phyloP scores from a whole-genome alignment of 1,140 invertebrate genomes.

The Ylistrum balloti region DNA sequence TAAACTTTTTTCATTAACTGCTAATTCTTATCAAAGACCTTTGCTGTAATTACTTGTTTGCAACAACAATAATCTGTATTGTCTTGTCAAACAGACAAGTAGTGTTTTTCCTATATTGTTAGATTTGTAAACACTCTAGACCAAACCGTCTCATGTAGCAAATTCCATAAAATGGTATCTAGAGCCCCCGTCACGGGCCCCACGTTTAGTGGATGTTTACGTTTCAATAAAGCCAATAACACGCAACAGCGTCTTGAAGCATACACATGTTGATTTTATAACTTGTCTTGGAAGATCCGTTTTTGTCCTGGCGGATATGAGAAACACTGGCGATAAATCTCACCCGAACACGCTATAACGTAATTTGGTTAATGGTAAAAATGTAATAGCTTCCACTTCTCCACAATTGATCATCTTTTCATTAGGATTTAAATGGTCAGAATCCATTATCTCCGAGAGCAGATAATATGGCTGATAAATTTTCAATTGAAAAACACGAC shows the following conservation, averaged over 20 bases:
- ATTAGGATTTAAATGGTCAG: conserved; percentile 48
- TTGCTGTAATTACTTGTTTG: too few relatives aligned
- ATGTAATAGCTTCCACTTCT: conserved; percentile 42
- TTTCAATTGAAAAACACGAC: conserved; percentile 43
- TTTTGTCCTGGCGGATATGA: conserved; percentile 43
- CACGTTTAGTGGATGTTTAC: conserved; percentile 1
- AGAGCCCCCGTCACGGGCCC: background rate
- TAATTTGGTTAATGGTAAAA: conserved; percentile 48
- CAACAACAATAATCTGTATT: too few relatives aligned
- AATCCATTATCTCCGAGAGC: conserved; percentile 46
- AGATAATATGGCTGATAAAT: conserved; percentile 46
- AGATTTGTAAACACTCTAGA: too few relatives aligned
- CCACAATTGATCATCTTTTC: conserved; percentile 43
- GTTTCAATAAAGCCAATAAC: conserved; percentile 37
- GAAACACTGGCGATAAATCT: conserved; percentile 36
- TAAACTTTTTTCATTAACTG: too few relatives aligned
- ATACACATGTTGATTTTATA: conserved; percentile 46
- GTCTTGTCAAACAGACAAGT: too few relatives aligned
- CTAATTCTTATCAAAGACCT: too few relatives aligned
- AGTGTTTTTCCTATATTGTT: too few relatives aligned
- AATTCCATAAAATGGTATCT: background rate
- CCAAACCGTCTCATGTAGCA: background rate
- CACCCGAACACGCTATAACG: conserved; percentile 6
- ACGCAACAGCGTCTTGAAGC: conserved; percentile 46
- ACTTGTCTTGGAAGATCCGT: conserved; percentile 44